phyloP scores from a whole-genome alignment of 1,140 invertebrate genomes.

The Mylabris phalerata region DNA sequence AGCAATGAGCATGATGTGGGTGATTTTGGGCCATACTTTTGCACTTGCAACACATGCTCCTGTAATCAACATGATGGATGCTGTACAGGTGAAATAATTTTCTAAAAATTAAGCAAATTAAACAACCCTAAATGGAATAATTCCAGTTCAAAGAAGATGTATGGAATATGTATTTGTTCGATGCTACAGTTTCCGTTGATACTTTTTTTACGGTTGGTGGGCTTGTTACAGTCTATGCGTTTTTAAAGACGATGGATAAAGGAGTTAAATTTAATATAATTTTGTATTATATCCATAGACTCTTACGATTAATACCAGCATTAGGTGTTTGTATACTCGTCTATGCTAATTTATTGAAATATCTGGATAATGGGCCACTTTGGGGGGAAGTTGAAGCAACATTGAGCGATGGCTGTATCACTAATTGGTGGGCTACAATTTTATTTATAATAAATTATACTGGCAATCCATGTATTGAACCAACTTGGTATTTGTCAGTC shows the following conservation, averaged over 20 bases:
- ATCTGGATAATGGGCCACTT: constrained; percentile 50
- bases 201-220: constrained; percentile 52
- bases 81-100: background rate
- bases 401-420: constrained; percentile 36
- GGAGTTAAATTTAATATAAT: constrained; percentile 29
- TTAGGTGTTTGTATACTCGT: constrained; percentile 49
- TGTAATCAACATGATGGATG: background rate
- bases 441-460: constrained; percentile 47
- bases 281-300: constrained; percentile 23
- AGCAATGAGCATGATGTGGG: constrained; percentile 56
- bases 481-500: constrained; percentile 16
- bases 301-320: constrained; percentile 40
- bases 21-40: constrained; percentile 52
- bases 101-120: too few relatives aligned
- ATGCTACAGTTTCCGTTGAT: constrained; percentile 45
- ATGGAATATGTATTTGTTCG: background rate
- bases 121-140: background rate
- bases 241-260: constrained; percentile 44
- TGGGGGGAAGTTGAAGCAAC: constrained; percentile 31
- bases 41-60: background rate
- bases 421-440: constrained; percentile 48
- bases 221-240: constrained; percentile 47
- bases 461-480: constrained; percentile 1
- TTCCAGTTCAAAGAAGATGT: background rate
- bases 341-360: constrained; percentile 47